These are phyloP conservation scores for Blera fallax DNA, from an alignment of 2,888 invertebrate genomes.

Conservation along the genomic window DNA sequence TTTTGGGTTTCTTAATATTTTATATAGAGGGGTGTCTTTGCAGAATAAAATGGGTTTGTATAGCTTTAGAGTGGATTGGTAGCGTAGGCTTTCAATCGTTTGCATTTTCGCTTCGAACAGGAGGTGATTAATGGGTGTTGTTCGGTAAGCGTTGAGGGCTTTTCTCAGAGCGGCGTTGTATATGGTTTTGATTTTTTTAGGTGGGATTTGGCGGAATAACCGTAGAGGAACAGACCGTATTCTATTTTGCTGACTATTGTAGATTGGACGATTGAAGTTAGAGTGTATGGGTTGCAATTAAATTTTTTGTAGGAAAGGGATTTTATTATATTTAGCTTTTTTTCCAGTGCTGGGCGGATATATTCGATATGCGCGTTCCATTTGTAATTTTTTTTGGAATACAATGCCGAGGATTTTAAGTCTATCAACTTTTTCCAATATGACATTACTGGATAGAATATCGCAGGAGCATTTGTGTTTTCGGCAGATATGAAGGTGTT, in stretches of 20 bases:
- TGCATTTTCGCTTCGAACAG: constrained; percentile 1
- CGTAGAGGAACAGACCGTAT: constrained; percentile 27
- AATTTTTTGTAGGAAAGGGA: constrained; percentile 24
- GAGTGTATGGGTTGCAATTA: neutral
- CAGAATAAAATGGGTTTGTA: too few relatives aligned
- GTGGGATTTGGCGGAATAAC: constrained; percentile 1
- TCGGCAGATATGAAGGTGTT: too few relatives aligned
- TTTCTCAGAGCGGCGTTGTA: constrained; percentile 3
- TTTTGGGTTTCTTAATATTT: too few relatives aligned
- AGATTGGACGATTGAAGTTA: neutral
- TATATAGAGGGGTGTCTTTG: too few relatives aligned
- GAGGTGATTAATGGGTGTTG: neutral
- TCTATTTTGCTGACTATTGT: constrained; percentile 10
- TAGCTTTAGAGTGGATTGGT: too few relatives aligned
- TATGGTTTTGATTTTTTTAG: constrained; percentile 18
- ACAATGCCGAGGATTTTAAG: too few relatives aligned
- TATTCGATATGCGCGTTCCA: constrained; percentile 54
- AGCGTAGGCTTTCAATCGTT: neutral
- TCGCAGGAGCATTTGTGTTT: too few relatives aligned
- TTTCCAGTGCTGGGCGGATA: constrained; percentile 9
- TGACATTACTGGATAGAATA: too few relatives aligned
- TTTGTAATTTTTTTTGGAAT: constrained; percentile 63
- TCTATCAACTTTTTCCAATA: too few relatives aligned
- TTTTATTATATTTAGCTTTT: constrained; percentile 46
- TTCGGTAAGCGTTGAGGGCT: too few relatives aligned